phyloP scores from a whole-genome alignment of 2,888 invertebrate genomes.

The Himalopsyche tibetana region DNA sequence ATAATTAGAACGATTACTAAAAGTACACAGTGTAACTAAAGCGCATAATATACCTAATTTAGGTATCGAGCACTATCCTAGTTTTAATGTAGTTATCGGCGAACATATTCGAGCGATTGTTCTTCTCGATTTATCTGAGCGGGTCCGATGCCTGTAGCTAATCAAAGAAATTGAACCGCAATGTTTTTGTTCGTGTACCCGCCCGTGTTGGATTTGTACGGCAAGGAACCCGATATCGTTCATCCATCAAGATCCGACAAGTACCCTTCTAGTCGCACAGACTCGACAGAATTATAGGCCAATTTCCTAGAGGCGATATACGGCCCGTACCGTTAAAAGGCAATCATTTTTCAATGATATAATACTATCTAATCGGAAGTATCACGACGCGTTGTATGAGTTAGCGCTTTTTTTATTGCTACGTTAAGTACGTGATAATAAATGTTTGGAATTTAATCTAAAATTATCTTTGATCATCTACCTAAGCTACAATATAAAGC shows the following conservation, averaged over 20 bases:
- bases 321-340: conserved; percentile 18
- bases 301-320: conserved; percentile 44
- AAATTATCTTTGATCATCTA: background rate
- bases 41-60: conserved; percentile 23
- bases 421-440: background rate
- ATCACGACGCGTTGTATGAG: conserved; percentile 9
- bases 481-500: background rate
- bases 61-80: background rate
- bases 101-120: conserved; percentile 48
- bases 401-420: background rate
- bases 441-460: conserved; percentile 19
- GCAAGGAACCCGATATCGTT: conserved; percentile 47
- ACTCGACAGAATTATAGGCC: conserved; percentile 9
- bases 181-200: conserved; percentile 59
- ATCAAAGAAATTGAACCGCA: conserved; percentile 64
- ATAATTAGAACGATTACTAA: no score
- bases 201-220: conserved; percentile 49
- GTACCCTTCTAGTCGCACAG: background rate
- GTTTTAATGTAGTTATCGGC: background rate
- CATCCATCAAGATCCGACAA: conserved; percentile 56
- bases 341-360: conserved; percentile 38
- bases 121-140: conserved; percentile 57
- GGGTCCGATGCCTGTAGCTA: conserved; percentile 55
- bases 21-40: background rate
- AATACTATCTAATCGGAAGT: conserved; percentile 1